Base-by-base conservation (phyloP, 2,797 vertebrate genomes). In the Labroides dimidiatus region DNA sequence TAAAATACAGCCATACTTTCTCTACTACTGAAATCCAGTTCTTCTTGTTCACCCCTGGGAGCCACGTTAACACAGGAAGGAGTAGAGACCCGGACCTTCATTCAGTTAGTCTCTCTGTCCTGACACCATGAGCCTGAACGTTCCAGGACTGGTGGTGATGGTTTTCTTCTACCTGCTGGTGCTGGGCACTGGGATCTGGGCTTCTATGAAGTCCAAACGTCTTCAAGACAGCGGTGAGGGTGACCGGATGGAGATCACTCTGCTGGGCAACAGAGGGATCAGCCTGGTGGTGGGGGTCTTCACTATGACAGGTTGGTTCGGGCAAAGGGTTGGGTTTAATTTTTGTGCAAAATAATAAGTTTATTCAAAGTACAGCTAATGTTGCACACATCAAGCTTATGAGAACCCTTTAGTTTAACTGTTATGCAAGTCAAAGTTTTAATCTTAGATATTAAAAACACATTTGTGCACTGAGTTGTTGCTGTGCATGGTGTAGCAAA, bases 101-200 rank as follows among this genome's bases (percentile, higher is more conserved):
- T 14, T 66, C 21, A 5, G n/a, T 9, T 36, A 19, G 0, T 42
- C 43, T 15, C 4, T 52, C 15, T 27, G 16, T 45, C 10, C 11
- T 11, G 27, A 16, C 56, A 81, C 2, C 0, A 89, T 91, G 89
- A 68, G 59, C n/a, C 49, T 87, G 2, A 88, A 87, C 47, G 3
- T 89, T 36, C 77, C 84, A 0, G 84, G 89, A n/a, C 36, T 91
- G 52, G 56, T 81, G 14, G 47, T 77, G 50, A 82, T 84, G 78
- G 24, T 77, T 6, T 10, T 86, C n/a, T 91, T 91, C 78, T 89
- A 89, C 75, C 48, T 87, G 51, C 52, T 89, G 70, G 84, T 91
- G 64, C 68, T 91, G 51, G 83, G 59, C 47, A 91, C 69, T 12
- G 87, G 89, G 12, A 66, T 89, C 48, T 88, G 85, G 87, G 87